Evolutionary conservation across 2,113 vertebrate species (phyloP), one percentile per base, ranked within the genome.

Genomic region (Prunella himalayana): DNA sequence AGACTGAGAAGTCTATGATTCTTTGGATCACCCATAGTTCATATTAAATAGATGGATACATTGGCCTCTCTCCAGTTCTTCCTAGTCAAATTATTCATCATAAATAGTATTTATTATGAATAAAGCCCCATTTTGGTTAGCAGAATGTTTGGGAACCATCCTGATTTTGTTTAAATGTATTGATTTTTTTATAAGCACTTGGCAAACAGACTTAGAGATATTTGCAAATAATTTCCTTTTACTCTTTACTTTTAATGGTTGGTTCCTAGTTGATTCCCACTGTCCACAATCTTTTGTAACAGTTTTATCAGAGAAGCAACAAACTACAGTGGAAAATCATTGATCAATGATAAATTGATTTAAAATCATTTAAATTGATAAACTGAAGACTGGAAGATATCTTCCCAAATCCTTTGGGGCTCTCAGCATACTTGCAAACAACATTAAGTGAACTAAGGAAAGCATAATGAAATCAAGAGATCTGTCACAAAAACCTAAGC

Each of bases 11-110:
- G 75, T 56, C 60, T 83, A 5, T 90, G 86, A 90, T 86, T 92
- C 85, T 88, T 93, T 95, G 85, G 85, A 91, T 88, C 87, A 93
- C 44, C 64, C 44, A 51, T 15, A 71, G 79, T 86, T 97, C 16
- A 7, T 96, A 95, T 94, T 96, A 96, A 96, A 78, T 82, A 96
- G 90, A 96, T 94, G 94, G 92, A 92, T 92, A 88, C 57, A 51
- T 10, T 96, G 94, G 96, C 95, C 9, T 86, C 41, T 92, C 41
- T 92, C 95, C 95, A 96, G 95, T 94, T 41, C 93, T 94, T 27
- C 37, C 79, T 60, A 66, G 92, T 83, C 88, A 92, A 94, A 96
- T 88, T 96, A 96, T 75, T 90, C 76, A 95, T 86, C 86, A 92
- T 83, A 96, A 93, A 88, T 64, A 94, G 69, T 60, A 88, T 96